Base-by-base conservation (phyloP, 2,888 invertebrate species). In the Scrobipalpa atriplicella region DNA sequence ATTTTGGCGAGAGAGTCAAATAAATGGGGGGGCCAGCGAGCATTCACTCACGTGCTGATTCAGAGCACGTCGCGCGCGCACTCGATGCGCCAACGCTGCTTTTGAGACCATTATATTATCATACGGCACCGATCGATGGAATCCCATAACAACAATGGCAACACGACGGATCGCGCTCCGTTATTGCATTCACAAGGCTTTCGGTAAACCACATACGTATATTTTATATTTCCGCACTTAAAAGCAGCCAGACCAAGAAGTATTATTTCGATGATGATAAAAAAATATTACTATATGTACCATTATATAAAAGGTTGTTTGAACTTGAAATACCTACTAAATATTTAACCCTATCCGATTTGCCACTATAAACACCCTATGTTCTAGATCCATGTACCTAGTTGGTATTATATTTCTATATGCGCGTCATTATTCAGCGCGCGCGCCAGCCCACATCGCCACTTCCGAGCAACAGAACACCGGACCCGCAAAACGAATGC, bases 31-130 rank as follows among this genome's bases (percentile, higher is more conserved):
- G 29, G 62, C 21, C 47, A 21, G 16, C 21, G 29, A 21, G 16
- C 83, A 82, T 84, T 79, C 76, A 77, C 67, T 77, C 79, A 80
- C 81, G 82, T 72, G 73, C 75, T 68, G 69, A 76, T 76, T 76
- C 78, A 64, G 66, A 39, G 67, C 82, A 82, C 80, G 80, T 79
- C 74, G 73, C 68, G 38, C 56, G 67, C 68, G 69, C 67, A 69
- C 39, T 64, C 60, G 62, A 64, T 66, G 64, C 65, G 71, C 29
- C 29, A n/a, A n/a, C n/a, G n/a, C n/a, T n/a, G 13, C 71, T 69
- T 67, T 63, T 62, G 67, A 65, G 56, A 65, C 67, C 67, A 73
- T 73, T 71, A 71, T 56, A 56, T 52, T 72, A 71, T 72, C 69
- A 66, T 65, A 62, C 47, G 65, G 63, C 66, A 29, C 51, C 67